Conservation (phyloP, 2,888 invertebrate genomes). For the Pandemis corylana region DNA sequence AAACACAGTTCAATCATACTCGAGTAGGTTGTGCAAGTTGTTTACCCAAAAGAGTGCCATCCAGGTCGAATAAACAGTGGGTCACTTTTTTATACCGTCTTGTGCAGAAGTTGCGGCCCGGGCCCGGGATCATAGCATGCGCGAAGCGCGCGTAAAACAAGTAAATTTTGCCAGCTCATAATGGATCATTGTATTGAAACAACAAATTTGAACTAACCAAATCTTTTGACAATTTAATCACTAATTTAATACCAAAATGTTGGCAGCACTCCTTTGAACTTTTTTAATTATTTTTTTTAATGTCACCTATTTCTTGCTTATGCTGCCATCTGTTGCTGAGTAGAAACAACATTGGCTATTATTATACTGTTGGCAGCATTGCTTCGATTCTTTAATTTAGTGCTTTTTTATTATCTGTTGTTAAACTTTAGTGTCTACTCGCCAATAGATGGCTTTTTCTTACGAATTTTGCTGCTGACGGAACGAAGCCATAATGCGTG, state of each 20-base stretch:
- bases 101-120: constrained; percentile 6
- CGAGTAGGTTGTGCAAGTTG: neutral
- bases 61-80: constrained; percentile 71
- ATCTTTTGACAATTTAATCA: neutral
- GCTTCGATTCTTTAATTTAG: neutral
- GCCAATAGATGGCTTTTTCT: neutral
- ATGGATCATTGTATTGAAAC: constrained; percentile 18
- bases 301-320: neutral
- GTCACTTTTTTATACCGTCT: constrained; percentile 57
- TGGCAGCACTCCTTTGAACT: neutral
- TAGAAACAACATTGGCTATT: neutral
- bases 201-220: constrained; percentile 4
- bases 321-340: neutral
- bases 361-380: neutral
- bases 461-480: neutral
- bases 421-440: neutral
- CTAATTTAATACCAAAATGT: neutral
- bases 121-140: constrained; percentile 8
- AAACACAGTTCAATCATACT: neutral
- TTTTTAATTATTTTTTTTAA: neutral
- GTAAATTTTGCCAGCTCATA: constrained; percentile 28
- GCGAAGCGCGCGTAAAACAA: neutral
- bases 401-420: too few relatives aligned
- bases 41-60: constrained; percentile 69
- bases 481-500: too few relatives aligned